Base-by-base conservation (phyloP, 1,140 invertebrate species). In the Bombus polaris region DNA sequence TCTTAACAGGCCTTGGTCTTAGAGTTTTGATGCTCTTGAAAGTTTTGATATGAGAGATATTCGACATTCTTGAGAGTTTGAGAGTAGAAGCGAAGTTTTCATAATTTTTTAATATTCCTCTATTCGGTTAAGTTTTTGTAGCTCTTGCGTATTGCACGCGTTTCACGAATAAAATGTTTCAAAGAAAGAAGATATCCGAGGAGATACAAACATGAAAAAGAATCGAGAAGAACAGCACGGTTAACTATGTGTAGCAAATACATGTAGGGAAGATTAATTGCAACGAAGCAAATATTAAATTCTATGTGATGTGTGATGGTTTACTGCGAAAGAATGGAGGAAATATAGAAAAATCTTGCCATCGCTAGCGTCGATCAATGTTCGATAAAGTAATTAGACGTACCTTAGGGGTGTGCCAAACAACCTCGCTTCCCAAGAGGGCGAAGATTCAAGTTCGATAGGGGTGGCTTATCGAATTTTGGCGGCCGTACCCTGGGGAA, bases 401-500 rank as follows among this genome's bases (percentile, higher is more conserved):
- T 57, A 42, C 37, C 15, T 18, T 18, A 47, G 37, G 65, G 59
- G 6, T 79, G 76, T 71, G 37, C n/a, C 47, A 72, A 71, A 79
- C 76, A 79, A 70, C 66, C 15, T 37, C 37, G 53, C 10, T 13
- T 47, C 75, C 66, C 65, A 9, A 44, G 76, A 57, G 83, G 57
- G 37, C 13, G 76, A 71, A 84, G 74, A 79, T 84, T 84, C 66
- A 66, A 70, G 68, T 81, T 81, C 53, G 70, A 47, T 53, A 5
- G 57, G 83, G 53, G 44, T 47, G 72, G 79, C 47, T 86, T 86
- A 86, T 86, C 84, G 84, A 82, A 86, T 86, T 86, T 82, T 73
- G 44, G 42, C 72, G 65, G 59, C 37, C 71, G 32, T 86, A 44
- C 84, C 59, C 47, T 71, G 6, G 84, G 72, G 79, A 82, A 44